phyloP scores from a whole-genome alignment of 2,888 invertebrate species.

The Morpho helenor region DNA sequence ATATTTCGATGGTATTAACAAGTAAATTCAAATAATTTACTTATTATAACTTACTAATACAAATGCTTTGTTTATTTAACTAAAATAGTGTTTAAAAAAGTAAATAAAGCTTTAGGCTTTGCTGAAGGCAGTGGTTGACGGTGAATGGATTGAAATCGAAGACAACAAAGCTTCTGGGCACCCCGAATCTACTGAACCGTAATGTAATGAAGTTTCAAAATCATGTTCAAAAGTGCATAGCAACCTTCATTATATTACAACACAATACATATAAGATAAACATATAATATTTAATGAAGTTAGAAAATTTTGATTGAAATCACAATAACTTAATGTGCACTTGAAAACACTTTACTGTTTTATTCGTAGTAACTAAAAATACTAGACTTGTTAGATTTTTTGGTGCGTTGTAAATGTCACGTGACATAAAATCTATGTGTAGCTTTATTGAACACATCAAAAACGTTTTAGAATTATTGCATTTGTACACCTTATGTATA shows the following conservation, averaged over 20 bases:
- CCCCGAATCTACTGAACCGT: slow-evolving; percentile 53
- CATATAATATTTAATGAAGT: slow-evolving; percentile 1
- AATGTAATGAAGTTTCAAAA: slow-evolving; percentile 23
- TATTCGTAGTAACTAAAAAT: background rate
- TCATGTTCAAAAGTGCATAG: background rate
- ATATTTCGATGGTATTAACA: too few species aligned
- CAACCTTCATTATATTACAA: slow-evolving; percentile 17
- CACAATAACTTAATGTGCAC: slow-evolving; percentile 19
- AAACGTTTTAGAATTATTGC: too few species aligned
- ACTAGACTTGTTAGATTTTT: background rate
- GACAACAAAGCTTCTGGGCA: slow-evolving; percentile 59
- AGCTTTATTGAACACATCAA: too few species aligned
- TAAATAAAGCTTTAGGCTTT: slow-evolving; percentile 33
- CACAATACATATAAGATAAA: slow-evolving; percentile 20
- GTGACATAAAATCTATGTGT: too few species aligned
- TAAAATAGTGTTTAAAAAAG: slow-evolving; percentile 2
- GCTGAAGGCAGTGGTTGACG: slow-evolving; percentile 54
- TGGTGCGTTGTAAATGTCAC: too few species aligned
- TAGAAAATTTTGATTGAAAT: slow-evolving; percentile 3
- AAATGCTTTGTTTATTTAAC: background rate
- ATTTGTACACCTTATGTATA: background rate
- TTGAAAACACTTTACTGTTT: slow-evolving; percentile 3
- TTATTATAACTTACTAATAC: background rate
- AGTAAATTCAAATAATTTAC: too few species aligned
- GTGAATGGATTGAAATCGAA: slow-evolving; percentile 45